phyloP scores from a whole-genome alignment of 2,888 invertebrate species.

The Gryllus longicercus region DNA sequence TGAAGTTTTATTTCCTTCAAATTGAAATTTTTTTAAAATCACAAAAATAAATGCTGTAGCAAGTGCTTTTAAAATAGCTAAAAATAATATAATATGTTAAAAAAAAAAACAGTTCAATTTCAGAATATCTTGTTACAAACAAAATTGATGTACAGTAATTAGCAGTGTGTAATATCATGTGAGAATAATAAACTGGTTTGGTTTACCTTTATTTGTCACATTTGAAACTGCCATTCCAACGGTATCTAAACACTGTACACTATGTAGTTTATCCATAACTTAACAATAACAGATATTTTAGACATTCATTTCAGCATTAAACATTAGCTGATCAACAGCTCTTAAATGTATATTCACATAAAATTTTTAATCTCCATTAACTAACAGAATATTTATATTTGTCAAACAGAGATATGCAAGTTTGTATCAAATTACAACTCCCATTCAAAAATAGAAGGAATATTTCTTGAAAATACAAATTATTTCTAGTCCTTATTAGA shows the following conservation, averaged over 20 bases:
- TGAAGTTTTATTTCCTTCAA: no score
- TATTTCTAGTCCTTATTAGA: not conserved
- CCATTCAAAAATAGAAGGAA: constrained; percentile 8
- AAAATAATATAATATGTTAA: no score
- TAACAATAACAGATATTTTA: not conserved
- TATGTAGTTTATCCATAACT: not conserved
- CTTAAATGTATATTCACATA: not conserved
- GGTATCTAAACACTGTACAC: not conserved
- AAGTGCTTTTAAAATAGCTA: no score
- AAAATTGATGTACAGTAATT: no score
- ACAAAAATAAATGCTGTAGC: no score
- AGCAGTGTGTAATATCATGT: no score
- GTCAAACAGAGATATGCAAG: constrained; percentile 2
- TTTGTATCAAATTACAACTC: constrained; percentile 8
- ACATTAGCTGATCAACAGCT: not conserved
- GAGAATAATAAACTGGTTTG: not conserved
- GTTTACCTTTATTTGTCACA: not conserved
- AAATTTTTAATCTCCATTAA: not conserved
- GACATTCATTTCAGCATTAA: not conserved
- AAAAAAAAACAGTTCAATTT: no score
- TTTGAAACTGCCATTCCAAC: not conserved
- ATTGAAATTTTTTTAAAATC: no score
- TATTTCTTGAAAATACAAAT: constrained; percentile 1
- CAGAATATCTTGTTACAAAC: no score
- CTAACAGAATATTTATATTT: not conserved